Evolutionary conservation across 2,797 vertebrate species (phyloP), one percentile per base, ranked within the genome.

Genomic region (Garrulus glandarius): DNA sequence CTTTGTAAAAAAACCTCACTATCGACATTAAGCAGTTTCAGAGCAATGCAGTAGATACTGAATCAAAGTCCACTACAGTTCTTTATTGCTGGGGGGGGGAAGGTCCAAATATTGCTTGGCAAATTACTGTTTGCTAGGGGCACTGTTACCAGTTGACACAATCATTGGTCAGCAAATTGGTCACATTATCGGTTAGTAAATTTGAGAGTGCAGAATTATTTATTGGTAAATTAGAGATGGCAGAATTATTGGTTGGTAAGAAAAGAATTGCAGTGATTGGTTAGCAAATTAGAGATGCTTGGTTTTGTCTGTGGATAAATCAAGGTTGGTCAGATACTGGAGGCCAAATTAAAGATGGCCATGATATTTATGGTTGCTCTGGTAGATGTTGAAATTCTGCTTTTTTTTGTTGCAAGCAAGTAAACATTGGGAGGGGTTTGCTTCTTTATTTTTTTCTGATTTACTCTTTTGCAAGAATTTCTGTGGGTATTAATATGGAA

Each of bases 201-300:
- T 98, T 97, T 97, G 97, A 97, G 97, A 96, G 96, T 94, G 95
- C 95, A 98, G 97, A 98, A 98, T 98, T 98, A 98, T 98, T 98
- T 98, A 98, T 98, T 98, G 98, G 97, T 96, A 98, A 98, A 98
- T 98, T 98, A 98, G 97, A 98, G 97, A 97, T 98, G 97, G 98
- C 97, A 98, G 98, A 98, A 98, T 98, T 98, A 98, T 98, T 98
- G 97, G 97, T 98, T 97, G 97, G 97, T 44, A 95, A 97, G 96
- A 84, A 97, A 96, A 97, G 96, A 97, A 97, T 97, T 97, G 97
- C 95, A 93, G 97, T 92, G 97, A 98, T 97, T 97, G 97, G 97
- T 97, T 97, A 97, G 97, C 96, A 97, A 98, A 98, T 98, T 98
- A 98, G 97, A 98, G 97, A 95, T 89, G 93, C 95, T 97, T 98